Percentiles rank a stretch among this genome's conserved stretches.
These are phyloP conservation scores for Chouioia cunea DNA, from an alignment of 2,888 invertebrate genomes.

Conservation along the genomic window DNA sequence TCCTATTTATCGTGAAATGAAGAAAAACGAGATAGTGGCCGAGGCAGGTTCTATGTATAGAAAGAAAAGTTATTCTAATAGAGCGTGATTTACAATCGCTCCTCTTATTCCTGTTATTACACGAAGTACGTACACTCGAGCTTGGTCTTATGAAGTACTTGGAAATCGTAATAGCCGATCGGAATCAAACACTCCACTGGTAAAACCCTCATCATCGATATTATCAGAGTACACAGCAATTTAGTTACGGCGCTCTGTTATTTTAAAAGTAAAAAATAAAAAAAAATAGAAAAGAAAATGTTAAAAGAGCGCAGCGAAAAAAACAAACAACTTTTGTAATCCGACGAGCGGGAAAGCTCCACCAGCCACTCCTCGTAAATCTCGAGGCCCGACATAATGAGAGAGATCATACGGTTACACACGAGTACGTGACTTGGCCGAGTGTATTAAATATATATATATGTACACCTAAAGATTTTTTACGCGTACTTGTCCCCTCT, in stretches of 20 bases:
- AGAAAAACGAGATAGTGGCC: constrained; percentile 32
- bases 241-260: too few species aligned
- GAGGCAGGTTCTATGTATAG: not conserved
- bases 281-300: not conserved
- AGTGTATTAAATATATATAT: constrained; percentile 18
- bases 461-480: not conserved
- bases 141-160: too few species aligned
- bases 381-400: constrained; percentile 19
- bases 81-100: too few species aligned
- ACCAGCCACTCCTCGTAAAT: constrained; percentile 22
- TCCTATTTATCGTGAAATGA: constrained; percentile 45
- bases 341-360: constrained; percentile 18
- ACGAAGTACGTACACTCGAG: too few species aligned
- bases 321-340: constrained; percentile 25
- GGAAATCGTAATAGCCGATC: too few species aligned
- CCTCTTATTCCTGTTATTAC: too few species aligned
- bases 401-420: constrained; percentile 30
- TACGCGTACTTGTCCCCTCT: too few species aligned
- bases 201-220: too few species aligned
- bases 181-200: too few species aligned
- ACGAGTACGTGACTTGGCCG: constrained; percentile 39
- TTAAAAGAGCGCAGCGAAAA: not conserved
- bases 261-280: too few species aligned
- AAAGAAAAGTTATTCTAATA: not conserved
- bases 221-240: too few species aligned